A percentile compares a stretch with the other conserved stretches of the same genome.
Evolutionary conservation across 2,797 vertebrate species (phyloP).

Genomic region (Hoplostethus atlanticus): DNA sequence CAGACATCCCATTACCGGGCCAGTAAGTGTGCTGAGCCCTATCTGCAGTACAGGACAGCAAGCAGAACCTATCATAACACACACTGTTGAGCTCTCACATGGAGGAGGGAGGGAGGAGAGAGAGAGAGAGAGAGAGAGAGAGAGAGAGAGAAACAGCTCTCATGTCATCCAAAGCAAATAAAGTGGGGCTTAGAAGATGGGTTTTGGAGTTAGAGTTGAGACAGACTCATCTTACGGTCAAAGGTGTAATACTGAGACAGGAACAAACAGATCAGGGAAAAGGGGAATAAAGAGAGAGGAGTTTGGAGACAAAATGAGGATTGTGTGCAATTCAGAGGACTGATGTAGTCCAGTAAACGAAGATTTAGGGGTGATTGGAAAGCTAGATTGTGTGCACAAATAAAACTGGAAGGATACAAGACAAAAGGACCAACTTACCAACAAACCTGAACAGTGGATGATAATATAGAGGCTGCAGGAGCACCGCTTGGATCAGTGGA

Average conservation of each 20-base stretch:
- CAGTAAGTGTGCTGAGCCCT: slow-evolving; percentile 46
- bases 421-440: slow-evolving; percentile 18
- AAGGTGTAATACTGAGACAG: slow-evolving; percentile 51
- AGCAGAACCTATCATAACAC: slow-evolving; percentile 49
- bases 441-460: too few relatives aligned
- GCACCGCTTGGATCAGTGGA: too few relatives aligned
- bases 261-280: slow-evolving; percentile 60
- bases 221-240: slow-evolving; percentile 59
- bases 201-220: slow-evolving; percentile 46
- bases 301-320: slow-evolving; percentile 53
- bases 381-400: slow-evolving; percentile 29
- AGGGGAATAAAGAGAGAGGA: neutral
- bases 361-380: slow-evolving; percentile 24
- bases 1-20: slow-evolving; percentile 53
- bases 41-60: slow-evolving; percentile 37
- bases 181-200: slow-evolving; percentile 13
- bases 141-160: slow-evolving; percentile 12
- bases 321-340: slow-evolving; percentile 50
- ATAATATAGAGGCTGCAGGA: too few relatives aligned
- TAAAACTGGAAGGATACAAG: slow-evolving; percentile 32
- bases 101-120: slow-evolving; percentile 10
- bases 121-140: slow-evolving; percentile 5
- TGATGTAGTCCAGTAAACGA: slow-evolving; percentile 37
- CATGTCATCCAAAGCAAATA: slow-evolving; percentile 39
- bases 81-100: slow-evolving; percentile 49